Percentiles rank a stretch among this genome's conserved stretches.
Conservation (phyloP, 2,113 vertebrate species). For the Scomber japonicus region DNA sequence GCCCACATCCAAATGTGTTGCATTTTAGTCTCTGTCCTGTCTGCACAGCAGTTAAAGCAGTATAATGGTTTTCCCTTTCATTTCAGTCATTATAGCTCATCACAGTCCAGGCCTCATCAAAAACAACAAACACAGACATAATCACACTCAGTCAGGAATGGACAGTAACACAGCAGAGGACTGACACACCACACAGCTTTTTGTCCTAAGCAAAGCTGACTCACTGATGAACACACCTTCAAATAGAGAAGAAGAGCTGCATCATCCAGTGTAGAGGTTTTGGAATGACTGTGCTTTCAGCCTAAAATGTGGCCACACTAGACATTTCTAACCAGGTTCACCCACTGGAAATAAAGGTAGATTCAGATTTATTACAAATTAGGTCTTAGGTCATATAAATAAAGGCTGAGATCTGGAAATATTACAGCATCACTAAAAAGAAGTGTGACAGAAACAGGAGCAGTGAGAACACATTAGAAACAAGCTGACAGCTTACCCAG, state of each 20-base stretch:
- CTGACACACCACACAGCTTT: background rate
- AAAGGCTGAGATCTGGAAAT: no score
- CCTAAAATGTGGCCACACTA: no score
- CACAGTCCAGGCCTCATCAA: conserved; percentile 9
- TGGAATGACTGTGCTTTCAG: no score
- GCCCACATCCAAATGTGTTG: background rate
- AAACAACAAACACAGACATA: conserved; percentile 2
- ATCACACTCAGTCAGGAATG: conserved; percentile 1
- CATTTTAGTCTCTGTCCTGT: background rate
- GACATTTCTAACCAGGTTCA: no score
- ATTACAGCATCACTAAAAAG: no score
- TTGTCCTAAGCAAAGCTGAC: background rate
- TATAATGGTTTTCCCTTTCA: background rate
- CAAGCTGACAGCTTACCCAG: no score
- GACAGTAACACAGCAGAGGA: background rate
- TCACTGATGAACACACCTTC: background rate
- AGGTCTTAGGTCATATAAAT: no score
- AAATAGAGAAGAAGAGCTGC: background rate
- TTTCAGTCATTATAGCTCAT: conserved; percentile 6
- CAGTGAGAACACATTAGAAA: no score
- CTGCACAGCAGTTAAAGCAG: background rate
- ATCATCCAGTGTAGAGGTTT: no score
- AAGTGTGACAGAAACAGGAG: no score
- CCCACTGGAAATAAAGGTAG: no score
- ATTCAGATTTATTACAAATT: no score